Conservation (phyloP, 2,113 vertebrate species). For the Austrofundulus limnaeus region DNA sequence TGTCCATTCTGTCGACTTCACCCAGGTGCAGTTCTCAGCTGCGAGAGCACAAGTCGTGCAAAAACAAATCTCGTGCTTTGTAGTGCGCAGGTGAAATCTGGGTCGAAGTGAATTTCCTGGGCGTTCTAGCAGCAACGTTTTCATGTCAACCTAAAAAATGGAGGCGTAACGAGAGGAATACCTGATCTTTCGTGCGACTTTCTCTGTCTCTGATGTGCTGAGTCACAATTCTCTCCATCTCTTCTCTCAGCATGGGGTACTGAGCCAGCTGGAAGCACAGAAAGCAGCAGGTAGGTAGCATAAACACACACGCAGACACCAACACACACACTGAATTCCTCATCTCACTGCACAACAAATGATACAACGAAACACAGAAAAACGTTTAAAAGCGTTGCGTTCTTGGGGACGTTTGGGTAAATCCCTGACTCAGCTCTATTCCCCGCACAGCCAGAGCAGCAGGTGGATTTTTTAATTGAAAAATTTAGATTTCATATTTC, state of each 20-base stretch:
- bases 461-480: constrained; percentile 1
- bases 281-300: constrained; percentile 61
- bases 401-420: constrained; percentile 11
- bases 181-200: constrained; percentile 93
- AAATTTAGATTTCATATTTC: constrained; percentile 15
- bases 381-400: constrained; percentile 38
- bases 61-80: background rate
- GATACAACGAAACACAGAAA: constrained; percentile 46
- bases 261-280: constrained; percentile 89
- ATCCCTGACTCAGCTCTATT: constrained; percentile 58
- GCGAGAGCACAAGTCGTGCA: background rate
- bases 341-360: constrained; percentile 53
- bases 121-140: background rate
- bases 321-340: constrained; percentile 18
- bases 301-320: constrained; percentile 24
- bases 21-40: background rate
- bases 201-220: constrained; percentile 96
- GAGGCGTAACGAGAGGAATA: constrained; percentile 49
- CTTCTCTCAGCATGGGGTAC: constrained; percentile 93
- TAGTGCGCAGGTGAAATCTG: background rate
- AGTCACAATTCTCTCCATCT: constrained; percentile 98
- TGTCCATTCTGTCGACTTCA: background rate
- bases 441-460: constrained; percentile 1
- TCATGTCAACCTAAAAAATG: background rate
- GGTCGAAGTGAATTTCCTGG: background rate